Conservation (phyloP, 23 tunicate genomes). For the Ciona savignyi region DNA sequence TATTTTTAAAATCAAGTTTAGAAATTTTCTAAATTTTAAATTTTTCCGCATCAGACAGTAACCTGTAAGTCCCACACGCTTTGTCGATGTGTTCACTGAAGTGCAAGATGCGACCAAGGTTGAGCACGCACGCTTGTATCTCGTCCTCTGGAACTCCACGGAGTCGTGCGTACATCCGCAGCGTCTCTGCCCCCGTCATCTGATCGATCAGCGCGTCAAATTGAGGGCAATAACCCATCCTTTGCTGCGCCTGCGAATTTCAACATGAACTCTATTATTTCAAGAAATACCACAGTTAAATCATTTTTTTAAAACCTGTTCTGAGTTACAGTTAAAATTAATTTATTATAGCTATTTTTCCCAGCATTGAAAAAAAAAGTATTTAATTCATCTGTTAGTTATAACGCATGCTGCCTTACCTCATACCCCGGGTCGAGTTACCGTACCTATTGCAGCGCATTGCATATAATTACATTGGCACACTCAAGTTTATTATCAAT, state of each 20-base stretch:
- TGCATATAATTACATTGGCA: no score
- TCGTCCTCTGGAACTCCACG: slow-evolving; percentile 78
- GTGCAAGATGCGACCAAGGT: slow-evolving; percentile 43
- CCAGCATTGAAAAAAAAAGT: neutral
- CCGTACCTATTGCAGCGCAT: no score
- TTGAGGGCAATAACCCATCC: slow-evolving; percentile 98
- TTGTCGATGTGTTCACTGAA: slow-evolving; percentile 57
- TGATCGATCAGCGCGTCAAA: slow-evolving; percentile 92
- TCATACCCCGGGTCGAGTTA: no score
- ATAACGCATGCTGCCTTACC: no score
- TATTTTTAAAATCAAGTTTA: neutral
- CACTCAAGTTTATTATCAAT: no score
- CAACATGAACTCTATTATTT: no score
- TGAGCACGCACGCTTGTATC: slow-evolving; percentile 38
- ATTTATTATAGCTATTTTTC: neutral
- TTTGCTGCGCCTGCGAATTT: slow-evolving; percentile 55
- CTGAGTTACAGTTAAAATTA: neutral
- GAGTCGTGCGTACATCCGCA: slow-evolving; percentile 83
- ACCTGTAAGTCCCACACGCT: slow-evolving; percentile 83
- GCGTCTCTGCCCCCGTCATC: slow-evolving; percentile 94
- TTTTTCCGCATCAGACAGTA: neutral
- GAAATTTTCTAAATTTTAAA: neutral
- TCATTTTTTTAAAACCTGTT: neutral
- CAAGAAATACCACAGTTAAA: no score
- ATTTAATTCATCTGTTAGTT: no score